These are phyloP conservation scores for Pelecanus crispus DNA, from an alignment of 2,113 vertebrate genomes.

Conservation along the genomic window DNA sequence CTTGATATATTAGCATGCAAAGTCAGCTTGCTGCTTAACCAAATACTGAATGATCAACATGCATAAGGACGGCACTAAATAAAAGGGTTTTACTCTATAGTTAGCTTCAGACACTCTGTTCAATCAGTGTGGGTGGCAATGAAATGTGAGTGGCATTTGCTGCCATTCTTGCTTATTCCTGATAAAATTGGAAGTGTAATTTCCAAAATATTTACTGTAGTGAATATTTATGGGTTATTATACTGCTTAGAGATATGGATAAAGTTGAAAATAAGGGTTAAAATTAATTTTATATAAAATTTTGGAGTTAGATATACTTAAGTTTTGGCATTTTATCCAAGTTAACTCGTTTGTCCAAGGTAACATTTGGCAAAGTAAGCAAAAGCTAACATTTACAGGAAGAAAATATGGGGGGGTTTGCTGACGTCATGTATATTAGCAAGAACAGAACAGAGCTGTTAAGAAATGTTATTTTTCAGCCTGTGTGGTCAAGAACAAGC, in stretches of 20 bases:
- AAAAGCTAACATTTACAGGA: background rate
- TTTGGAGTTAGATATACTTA: background rate
- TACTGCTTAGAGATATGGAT: background rate
- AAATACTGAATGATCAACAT: background rate
- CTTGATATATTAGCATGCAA: background rate
- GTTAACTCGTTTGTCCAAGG: background rate
- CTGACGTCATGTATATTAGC: background rate
- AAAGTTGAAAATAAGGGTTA: background rate
- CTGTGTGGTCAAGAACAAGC: background rate
- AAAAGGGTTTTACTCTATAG: background rate
- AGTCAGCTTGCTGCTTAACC: background rate
- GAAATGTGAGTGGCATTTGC: background rate
- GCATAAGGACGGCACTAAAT: background rate
- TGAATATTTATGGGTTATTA: background rate
- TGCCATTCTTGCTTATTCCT: background rate
- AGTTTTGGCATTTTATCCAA: background rate
- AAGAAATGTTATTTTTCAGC: background rate
- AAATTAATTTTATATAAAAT: background rate
- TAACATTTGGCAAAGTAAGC: background rate
- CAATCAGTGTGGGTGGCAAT: accelerated
- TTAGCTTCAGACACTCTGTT: background rate
- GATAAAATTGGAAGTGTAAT: background rate
- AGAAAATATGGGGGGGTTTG: too few relatives aligned
- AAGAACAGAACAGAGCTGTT: background rate
- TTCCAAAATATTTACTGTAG: background rate